Evolutionary conservation across 2,113 vertebrate species (phyloP).

Genomic region (Megaceryle torquata): DNA sequence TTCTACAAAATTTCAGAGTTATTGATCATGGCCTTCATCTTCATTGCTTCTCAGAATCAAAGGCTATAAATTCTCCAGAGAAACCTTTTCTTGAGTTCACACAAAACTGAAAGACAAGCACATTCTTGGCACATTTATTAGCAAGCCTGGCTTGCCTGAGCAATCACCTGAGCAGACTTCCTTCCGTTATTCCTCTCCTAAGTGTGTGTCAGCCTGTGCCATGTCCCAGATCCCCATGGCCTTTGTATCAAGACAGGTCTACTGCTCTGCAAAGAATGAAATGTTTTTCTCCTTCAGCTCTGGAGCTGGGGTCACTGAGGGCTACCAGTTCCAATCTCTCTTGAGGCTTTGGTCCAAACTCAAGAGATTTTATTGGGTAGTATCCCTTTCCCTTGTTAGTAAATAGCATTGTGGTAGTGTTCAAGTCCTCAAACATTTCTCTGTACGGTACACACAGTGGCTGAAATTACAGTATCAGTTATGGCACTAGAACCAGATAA

Average conservation of each 20-base stretch:
- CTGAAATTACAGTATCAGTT: background rate
- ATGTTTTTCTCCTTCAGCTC: background rate
- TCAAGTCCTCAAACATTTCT: background rate
- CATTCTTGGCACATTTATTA: background rate
- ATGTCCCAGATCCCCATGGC: background rate
- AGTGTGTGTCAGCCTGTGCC: background rate
- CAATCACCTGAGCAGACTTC: background rate
- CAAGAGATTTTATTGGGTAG: background rate
- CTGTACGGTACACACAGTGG: background rate
- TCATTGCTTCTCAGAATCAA: background rate
- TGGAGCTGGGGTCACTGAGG: background rate
- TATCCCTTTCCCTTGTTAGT: background rate
- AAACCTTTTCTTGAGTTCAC: background rate
- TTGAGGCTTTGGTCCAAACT: background rate
- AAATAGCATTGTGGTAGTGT: background rate
- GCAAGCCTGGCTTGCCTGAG: background rate
- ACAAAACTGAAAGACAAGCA: background rate
- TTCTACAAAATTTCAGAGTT: background rate
- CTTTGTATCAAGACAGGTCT: background rate
- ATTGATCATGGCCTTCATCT: background rate
- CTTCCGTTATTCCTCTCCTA: background rate
- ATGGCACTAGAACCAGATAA: background rate
- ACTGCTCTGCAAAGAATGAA: background rate
- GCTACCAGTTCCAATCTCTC: background rate
- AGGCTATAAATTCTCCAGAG: background rate